Evolutionary conservation across 1,140 invertebrate species (phyloP).

Genomic region (Halesus radiatus): DNA sequence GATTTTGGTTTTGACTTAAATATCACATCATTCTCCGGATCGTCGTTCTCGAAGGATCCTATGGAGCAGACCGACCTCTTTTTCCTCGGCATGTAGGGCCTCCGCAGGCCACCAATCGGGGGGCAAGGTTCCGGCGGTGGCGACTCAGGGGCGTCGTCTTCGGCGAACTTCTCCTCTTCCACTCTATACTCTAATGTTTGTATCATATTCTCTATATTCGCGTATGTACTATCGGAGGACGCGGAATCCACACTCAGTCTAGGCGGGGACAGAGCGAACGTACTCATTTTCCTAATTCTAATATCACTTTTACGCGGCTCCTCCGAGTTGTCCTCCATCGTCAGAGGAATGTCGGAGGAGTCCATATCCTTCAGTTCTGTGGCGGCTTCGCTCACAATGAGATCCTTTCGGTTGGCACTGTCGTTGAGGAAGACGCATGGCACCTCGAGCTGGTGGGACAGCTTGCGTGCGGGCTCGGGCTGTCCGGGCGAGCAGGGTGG

Average conservation of each 20-base stretch:
- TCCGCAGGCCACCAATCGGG: constrained; percentile 61
- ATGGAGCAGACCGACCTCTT: constrained; percentile 70
- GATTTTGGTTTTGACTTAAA: constrained; percentile 71
- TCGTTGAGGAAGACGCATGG: constrained; percentile 70
- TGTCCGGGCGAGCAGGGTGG: constrained; percentile 65
- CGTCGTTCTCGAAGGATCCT: constrained; percentile 68
- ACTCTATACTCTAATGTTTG: constrained; percentile 67
- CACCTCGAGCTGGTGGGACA: constrained; percentile 69
- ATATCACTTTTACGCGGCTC: constrained; percentile 65
- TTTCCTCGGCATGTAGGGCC: constrained; percentile 65
- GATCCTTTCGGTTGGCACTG: constrained; percentile 63
- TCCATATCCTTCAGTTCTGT: constrained; percentile 61
- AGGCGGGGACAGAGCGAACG: constrained; percentile 58
- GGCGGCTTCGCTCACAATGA: constrained; percentile 63
- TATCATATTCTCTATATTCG: constrained; percentile 68
- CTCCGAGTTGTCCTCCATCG: constrained; percentile 59
- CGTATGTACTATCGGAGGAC: constrained; percentile 70
- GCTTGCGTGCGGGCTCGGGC: constrained; percentile 61
- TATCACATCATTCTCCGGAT: constrained; percentile 68
- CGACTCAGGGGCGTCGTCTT: not conserved
- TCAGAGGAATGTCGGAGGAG: constrained; percentile 57
- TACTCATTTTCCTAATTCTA: constrained; percentile 58
- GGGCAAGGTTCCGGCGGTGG: constrained; percentile 49
- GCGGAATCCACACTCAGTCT: constrained; percentile 69
- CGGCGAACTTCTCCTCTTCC: constrained; percentile 55